These are phyloP conservation scores for Pomacea maculata DNA, from an alignment of 1,140 invertebrate species.

Conservation along the genomic window DNA sequence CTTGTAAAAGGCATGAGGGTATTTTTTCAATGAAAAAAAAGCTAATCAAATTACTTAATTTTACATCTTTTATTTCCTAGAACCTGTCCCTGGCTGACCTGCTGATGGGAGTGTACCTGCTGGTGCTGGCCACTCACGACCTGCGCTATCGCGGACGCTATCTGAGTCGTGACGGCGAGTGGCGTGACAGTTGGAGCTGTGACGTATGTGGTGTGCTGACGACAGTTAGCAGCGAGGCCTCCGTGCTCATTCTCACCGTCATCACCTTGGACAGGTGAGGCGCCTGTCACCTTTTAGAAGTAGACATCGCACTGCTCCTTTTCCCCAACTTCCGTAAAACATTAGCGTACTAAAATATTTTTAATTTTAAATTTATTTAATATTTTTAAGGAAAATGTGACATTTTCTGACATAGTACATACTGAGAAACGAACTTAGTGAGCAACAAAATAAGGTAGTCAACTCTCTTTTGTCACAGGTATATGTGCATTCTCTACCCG, in stretches of 20 bases:
- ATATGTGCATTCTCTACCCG: constrained; percentile 75
- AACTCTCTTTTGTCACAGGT: constrained; percentile 15
- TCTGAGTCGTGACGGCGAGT: constrained; percentile 71
- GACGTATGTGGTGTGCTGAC: constrained; percentile 45
- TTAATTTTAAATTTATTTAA: no score
- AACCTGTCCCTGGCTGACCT: constrained; percentile 82
- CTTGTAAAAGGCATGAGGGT: no score
- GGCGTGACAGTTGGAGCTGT: constrained; percentile 74
- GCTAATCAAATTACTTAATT: neutral
- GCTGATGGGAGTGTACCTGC: constrained; percentile 81
- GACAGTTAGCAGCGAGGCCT: constrained; percentile 68
- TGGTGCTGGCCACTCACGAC: constrained; percentile 77
- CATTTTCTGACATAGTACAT: no score
- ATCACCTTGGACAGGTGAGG: constrained; percentile 77
- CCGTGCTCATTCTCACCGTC: constrained; percentile 78
- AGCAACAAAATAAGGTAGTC: neutral
- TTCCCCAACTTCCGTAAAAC: neutral
- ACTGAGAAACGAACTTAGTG: neutral
- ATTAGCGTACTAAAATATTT: no score
- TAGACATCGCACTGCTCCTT: neutral
- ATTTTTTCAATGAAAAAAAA: neutral
- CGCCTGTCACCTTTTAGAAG: neutral
- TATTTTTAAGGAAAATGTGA: no score
- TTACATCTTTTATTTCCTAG: neutral
- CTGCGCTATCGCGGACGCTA: constrained; percentile 73